phyloP scores from a whole-genome alignment of 2,113 vertebrate genomes.

The Plectropomus leopardus region DNA sequence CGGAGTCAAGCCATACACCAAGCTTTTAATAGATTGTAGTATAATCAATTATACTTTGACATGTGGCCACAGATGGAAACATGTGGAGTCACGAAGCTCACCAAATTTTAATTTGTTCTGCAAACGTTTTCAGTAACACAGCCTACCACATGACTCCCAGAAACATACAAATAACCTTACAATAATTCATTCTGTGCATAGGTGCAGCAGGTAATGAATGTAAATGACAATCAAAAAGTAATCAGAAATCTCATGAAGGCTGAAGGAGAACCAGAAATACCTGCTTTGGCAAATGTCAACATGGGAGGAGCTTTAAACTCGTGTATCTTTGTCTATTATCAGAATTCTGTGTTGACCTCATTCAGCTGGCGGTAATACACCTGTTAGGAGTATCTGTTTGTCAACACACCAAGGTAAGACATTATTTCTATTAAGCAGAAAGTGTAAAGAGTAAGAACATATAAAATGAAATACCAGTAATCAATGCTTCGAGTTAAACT shows the following conservation, averaged over 20 bases:
- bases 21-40: too few species aligned
- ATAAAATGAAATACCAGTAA: not conserved
- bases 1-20: too few species aligned
- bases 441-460: not conserved
- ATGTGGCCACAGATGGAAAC: too few species aligned
- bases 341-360: fast-evolving
- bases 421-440: not conserved
- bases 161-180: too few species aligned
- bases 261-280: constrained; percentile 17
- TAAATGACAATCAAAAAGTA: too few species aligned
- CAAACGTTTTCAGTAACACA: too few species aligned
- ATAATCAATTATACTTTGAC: too few species aligned
- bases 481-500: not conserved
- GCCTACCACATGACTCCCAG: too few species aligned
- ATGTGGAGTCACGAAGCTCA: too few species aligned
- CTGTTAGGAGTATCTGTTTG: not conserved
- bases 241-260: not conserved
- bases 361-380: not conserved
- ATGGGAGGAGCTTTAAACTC: constrained; percentile 15
- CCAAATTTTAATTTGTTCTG: too few species aligned
- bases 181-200: too few species aligned
- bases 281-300: not conserved
- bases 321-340: fast-evolving
- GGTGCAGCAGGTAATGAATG: too few species aligned
- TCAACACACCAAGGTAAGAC: constrained; percentile 18